These are phyloP conservation scores for Mormyrus lacerda DNA, from an alignment of 2,113 vertebrate species.

Conservation along the genomic window DNA sequence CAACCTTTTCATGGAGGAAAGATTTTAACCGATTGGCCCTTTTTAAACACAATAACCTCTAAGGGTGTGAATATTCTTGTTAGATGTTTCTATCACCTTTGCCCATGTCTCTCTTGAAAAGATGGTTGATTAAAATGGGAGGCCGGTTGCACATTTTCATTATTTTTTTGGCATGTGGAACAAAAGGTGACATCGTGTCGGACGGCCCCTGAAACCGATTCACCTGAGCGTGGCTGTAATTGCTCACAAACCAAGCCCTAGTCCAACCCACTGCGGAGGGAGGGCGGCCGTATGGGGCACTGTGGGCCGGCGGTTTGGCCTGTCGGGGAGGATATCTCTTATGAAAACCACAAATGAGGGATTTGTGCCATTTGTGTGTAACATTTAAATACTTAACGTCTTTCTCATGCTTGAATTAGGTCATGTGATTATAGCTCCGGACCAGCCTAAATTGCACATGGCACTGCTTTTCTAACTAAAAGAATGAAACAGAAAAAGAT, in stretches of 20 bases:
- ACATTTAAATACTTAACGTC: not conserved
- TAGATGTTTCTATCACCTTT: slow-evolving; percentile 16
- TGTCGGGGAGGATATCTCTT: not conserved
- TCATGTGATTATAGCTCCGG: not conserved
- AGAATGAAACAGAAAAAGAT: not conserved
- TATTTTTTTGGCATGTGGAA: not conserved
- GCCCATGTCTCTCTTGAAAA: slow-evolving; percentile 20
- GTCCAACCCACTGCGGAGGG: not conserved
- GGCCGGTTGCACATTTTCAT: not conserved
- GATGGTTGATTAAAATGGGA: slow-evolving; percentile 50
- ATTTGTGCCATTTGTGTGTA: not conserved
- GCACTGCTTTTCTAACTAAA: not conserved
- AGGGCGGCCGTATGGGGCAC: not conserved
- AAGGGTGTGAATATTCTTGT: slow-evolving; percentile 19
- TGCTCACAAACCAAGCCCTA: not conserved
- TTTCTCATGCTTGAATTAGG: not conserved
- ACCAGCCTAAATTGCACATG: not conserved
- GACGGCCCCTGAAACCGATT: not conserved
- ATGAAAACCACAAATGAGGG: not conserved
- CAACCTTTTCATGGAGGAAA: slow-evolving; percentile 36
- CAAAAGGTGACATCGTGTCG: not conserved
- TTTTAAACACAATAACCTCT: slow-evolving; percentile 10
- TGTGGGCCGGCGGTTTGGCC: not conserved
- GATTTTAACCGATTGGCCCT: slow-evolving; percentile 27
- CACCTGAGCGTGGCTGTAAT: too few species aligned